Conservation (phyloP, 2,888 invertebrate species). For the Amblyteles armatorius region DNA sequence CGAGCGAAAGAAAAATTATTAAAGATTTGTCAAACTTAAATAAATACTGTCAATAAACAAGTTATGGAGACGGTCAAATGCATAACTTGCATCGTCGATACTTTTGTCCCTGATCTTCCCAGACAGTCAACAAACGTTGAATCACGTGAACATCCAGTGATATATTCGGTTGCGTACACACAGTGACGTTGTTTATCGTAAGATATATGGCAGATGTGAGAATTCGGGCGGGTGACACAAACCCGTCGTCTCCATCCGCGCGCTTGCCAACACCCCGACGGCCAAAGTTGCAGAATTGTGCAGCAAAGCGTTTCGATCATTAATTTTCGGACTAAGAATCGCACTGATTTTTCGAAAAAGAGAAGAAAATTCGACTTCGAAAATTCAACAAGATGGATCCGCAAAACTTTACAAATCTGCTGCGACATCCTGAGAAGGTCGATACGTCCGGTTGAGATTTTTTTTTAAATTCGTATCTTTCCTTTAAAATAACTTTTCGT, state of each 20-base stretch:
- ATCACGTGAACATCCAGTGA: constrained; percentile 20
- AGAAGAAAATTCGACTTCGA: too few species aligned
- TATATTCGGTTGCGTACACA: constrained; percentile 3
- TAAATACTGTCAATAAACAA: background rate
- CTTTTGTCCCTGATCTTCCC: background rate
- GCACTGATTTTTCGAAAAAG: too few species aligned
- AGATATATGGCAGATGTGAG: constrained; percentile 49
- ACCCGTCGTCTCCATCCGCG: constrained; percentile 15
- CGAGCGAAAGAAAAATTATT: background rate
- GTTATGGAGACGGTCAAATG: background rate
- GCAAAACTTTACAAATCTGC: too few species aligned
- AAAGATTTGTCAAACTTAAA: background rate
- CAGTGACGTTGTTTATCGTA: constrained; percentile 3
- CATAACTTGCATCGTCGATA: background rate
- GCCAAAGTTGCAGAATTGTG: too few species aligned
- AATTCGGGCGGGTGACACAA: constrained; percentile 28
- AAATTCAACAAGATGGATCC: too few species aligned
- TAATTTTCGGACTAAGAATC: too few species aligned
- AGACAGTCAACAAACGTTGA: background rate
- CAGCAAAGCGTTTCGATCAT: too few species aligned
- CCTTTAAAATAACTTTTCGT: background rate
- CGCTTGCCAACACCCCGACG: constrained; percentile 33
- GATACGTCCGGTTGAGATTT: background rate
- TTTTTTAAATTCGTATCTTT: background rate
- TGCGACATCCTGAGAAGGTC: too few species aligned